These are phyloP conservation scores for Homalodisca vitripennis DNA, from an alignment of 1,140 invertebrate genomes.

Conservation along the genomic window DNA sequence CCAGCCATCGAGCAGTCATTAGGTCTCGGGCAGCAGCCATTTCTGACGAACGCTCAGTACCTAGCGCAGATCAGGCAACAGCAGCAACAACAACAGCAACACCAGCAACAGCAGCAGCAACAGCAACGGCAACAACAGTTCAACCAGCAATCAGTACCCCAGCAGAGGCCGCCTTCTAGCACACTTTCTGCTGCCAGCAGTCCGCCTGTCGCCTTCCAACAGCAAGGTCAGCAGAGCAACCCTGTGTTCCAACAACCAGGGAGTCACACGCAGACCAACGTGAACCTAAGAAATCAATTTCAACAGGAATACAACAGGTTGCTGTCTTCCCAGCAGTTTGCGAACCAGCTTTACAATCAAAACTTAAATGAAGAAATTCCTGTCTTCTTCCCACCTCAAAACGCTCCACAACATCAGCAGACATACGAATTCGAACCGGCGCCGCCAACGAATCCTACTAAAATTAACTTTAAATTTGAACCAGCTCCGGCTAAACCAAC, in stretches of 20 bases:
- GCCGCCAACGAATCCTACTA: background rate
- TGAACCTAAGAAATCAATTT: constrained; percentile 51
- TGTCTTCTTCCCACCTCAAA: constrained; percentile 40
- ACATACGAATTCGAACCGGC: constrained; percentile 14
- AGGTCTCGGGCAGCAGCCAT: constrained; percentile 16
- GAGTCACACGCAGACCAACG: constrained; percentile 49
- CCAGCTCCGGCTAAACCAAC: constrained; percentile 8
- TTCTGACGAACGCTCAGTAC: constrained; percentile 16
- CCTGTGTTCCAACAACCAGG: constrained; percentile 34
- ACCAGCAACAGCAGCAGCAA: constrained; percentile 25
- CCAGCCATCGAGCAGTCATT: background rate
- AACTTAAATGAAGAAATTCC: constrained; percentile 50
- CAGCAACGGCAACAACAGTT: constrained; percentile 19
- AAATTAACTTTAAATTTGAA: constrained; percentile 7
- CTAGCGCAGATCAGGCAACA: constrained; percentile 23
- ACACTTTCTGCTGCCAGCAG: background rate
- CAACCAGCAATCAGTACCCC: constrained; percentile 6
- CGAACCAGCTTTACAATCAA: constrained; percentile 48
- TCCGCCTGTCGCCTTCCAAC: constrained; percentile 1
- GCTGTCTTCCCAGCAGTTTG: constrained; percentile 33
- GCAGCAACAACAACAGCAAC: constrained; percentile 24
- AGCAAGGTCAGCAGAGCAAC: background rate
- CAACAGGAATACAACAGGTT: constrained; percentile 42
- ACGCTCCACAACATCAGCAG: constrained; percentile 32
- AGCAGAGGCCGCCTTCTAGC: background rate